Percentiles rank a stretch among this genome's conserved stretches.
Evolutionary conservation across 2,797 vertebrate genomes (phyloP).

Genomic region (Mallotus villosus): DNA sequence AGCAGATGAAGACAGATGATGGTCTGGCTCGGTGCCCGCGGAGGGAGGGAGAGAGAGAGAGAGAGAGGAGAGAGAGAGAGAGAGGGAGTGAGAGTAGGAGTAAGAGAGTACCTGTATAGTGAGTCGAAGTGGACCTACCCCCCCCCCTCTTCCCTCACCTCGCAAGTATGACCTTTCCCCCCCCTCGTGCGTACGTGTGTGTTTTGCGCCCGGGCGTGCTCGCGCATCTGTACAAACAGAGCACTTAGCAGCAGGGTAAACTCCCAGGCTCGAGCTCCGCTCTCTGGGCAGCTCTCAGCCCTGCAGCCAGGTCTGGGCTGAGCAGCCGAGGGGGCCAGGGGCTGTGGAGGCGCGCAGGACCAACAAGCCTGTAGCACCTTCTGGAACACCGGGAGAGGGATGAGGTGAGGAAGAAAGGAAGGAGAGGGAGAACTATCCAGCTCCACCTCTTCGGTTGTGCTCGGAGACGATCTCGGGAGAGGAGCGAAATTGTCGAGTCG

Average conservation of each 20-base stretch:
- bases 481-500: background rate
- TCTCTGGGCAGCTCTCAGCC: slow-evolving; percentile 10
- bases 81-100: background rate
- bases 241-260: slow-evolving; percentile 19
- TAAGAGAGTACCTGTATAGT: slow-evolving; percentile 29
- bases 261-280: slow-evolving; percentile 3
- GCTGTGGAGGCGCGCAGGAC: background rate
- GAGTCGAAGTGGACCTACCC: background rate
- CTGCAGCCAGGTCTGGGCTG: slow-evolving; percentile 10
- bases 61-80: background rate
- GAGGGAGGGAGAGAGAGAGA: background rate
- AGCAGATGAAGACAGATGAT: slow-evolving; percentile 35
- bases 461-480: background rate
- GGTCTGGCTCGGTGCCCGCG: slow-evolving; percentile 11
- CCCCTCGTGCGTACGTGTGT: slow-evolving; percentile 12
- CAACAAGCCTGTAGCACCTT: background rate
- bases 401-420: background rate
- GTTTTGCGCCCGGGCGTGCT: slow-evolving; percentile 9
- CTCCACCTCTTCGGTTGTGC: background rate
- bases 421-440: background rate
- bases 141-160: background rate
- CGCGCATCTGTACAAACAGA: slow-evolving; percentile 3
- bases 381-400: background rate
- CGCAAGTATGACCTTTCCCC: too few species aligned
- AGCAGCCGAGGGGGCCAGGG: slow-evolving; percentile 23